Conservation (phyloP, 2,113 vertebrate species). For the Nothocercus julius region DNA sequence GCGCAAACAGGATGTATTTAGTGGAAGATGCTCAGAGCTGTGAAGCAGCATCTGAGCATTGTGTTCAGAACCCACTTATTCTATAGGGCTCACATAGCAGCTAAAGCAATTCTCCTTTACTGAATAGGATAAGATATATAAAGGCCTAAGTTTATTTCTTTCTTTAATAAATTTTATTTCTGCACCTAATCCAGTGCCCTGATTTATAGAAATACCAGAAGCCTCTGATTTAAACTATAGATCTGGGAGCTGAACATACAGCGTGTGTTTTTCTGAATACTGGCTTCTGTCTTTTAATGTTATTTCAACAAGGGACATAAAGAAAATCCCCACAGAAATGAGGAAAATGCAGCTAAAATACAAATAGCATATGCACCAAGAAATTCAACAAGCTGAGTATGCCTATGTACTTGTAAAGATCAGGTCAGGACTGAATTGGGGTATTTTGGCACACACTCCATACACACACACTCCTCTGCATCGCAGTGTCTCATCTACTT, state of each 20-base stretch:
- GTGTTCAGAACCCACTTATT: not conserved
- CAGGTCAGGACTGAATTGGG: not conserved
- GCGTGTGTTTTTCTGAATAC: not conserved
- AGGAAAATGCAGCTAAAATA: not conserved
- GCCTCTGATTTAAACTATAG: not conserved
- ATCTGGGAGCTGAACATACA: not conserved
- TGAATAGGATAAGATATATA: not conserved
- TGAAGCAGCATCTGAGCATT: not conserved
- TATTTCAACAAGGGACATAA: not conserved
- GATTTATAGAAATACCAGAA: not conserved
- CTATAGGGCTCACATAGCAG: not conserved
- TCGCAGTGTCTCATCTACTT: not conserved
- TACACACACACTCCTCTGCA: not conserved
- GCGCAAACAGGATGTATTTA: not conserved
- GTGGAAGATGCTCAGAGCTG: not conserved
- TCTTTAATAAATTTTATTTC: not conserved
- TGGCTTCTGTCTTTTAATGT: not conserved
- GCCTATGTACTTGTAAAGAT: not conserved
- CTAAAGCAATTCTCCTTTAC: not conserved
- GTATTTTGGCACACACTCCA: not conserved
- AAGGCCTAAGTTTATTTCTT: not conserved
- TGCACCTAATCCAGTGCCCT: not conserved
- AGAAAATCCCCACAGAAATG: not conserved
- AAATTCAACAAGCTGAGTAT: not conserved
- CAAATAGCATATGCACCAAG: not conserved